Conservation (phyloP, 2,797 vertebrate species). For the Protonibea diacanthus region DNA sequence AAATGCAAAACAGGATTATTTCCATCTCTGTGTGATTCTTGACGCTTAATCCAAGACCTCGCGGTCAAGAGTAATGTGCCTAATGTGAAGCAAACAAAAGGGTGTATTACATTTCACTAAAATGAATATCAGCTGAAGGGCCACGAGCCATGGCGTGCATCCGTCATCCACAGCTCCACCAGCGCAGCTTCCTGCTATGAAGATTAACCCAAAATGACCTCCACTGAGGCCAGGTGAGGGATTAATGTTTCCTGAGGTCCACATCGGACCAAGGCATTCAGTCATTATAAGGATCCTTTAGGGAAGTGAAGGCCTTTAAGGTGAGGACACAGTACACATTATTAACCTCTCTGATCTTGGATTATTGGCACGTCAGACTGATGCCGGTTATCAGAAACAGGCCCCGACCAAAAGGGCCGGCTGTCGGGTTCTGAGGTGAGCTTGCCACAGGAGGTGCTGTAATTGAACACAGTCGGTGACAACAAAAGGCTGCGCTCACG, state of each 20-base stretch:
- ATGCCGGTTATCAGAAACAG: constrained; percentile 40
- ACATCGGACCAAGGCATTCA: constrained; percentile 12
- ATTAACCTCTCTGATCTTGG: constrained; percentile 76
- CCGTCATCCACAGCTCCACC: constrained; percentile 45
- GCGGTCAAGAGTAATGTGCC: constrained; percentile 6
- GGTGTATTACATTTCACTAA: constrained; percentile 24
- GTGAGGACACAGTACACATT: constrained; percentile 66
- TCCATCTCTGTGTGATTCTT: background rate
- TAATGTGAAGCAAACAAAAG: constrained; percentile 18
- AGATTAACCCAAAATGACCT: constrained; percentile 61
- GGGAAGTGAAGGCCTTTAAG: constrained; percentile 32
- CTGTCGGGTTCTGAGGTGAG: constrained; percentile 44
- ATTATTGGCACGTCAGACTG: constrained; percentile 51
- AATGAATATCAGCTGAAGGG: constrained; percentile 24
- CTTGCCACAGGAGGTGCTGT: constrained; percentile 50
- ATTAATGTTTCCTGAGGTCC: constrained; percentile 62
- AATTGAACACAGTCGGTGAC: constrained; percentile 51
- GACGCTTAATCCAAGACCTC: background rate
- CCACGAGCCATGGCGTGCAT: constrained; percentile 37
- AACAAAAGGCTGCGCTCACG: constrained; percentile 35
- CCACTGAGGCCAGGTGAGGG: constrained; percentile 27
- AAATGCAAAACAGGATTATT: constrained; percentile 22
- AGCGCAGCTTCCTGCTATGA: constrained; percentile 38
- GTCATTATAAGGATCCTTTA: constrained; percentile 44
- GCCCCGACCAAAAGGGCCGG: constrained; percentile 22